Percentiles rank a stretch among this genome's conserved stretches.
These are phyloP conservation scores for Argentina silus DNA, from an alignment of 2,797 vertebrate genomes.

Conservation along the genomic window DNA sequence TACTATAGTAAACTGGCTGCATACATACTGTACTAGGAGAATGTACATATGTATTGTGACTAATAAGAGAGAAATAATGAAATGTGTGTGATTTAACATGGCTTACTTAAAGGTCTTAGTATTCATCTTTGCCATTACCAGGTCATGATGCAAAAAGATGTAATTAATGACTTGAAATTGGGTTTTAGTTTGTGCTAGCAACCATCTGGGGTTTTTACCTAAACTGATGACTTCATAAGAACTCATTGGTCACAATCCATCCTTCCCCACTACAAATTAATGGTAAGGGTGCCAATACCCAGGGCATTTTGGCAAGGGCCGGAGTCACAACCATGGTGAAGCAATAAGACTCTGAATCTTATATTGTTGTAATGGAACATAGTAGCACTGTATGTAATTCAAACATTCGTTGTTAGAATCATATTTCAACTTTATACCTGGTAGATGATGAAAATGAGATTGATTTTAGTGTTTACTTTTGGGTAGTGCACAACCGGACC, in stretches of 20 bases:
- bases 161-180: constrained; percentile 61
- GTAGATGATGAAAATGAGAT: background rate
- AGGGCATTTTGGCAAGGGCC: constrained; percentile 25
- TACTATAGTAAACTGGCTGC: background rate
- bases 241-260: constrained; percentile 50
- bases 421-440: background rate
- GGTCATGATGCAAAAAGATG: constrained; percentile 22
- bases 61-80: constrained; percentile 35
- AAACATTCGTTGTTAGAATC: no score
- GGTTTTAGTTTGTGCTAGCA: constrained; percentile 36
- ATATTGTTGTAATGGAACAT: constrained; percentile 24
- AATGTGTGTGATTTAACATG: constrained; percentile 24
- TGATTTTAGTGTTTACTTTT: no score
- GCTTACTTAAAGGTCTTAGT: constrained; percentile 27
- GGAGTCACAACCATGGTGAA: background rate
- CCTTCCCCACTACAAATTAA: constrained; percentile 40
- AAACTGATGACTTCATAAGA: constrained; percentile 64
- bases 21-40: background rate
- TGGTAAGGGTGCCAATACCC: constrained; percentile 43
- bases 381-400: background rate
- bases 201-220: constrained; percentile 53
- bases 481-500: no score
- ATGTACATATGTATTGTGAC: constrained; percentile 24
- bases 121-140: constrained; percentile 38
- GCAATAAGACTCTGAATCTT: background rate